Conservation (phyloP, 1,140 invertebrate genomes). For the Gonatopus flavifemur region DNA sequence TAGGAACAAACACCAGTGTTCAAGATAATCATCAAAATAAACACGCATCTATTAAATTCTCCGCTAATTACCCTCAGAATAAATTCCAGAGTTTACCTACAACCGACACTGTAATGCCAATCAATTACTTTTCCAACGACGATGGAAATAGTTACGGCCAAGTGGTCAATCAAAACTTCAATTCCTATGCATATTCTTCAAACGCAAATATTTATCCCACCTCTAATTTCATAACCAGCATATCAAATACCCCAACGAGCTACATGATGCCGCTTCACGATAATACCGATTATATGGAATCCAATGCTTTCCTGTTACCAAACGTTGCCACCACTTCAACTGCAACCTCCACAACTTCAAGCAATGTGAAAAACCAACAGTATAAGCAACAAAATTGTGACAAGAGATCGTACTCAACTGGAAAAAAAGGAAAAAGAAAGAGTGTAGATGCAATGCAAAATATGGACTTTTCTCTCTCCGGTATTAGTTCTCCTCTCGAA, state of each 20-base stretch:
- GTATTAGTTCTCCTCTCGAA: slow-evolving; percentile 47
- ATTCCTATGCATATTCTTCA: slow-evolving; percentile 52
- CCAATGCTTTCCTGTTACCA: slow-evolving; percentile 48
- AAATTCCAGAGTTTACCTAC: slow-evolving; percentile 46
- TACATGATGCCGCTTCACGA: slow-evolving; percentile 57
- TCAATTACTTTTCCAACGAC: slow-evolving; percentile 54
- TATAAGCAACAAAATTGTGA: slow-evolving; percentile 40
- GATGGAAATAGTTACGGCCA: slow-evolving; percentile 50
- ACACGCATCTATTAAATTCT: slow-evolving; percentile 46
- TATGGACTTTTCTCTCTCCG: slow-evolving; percentile 47
- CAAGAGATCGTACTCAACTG: slow-evolving; percentile 38
- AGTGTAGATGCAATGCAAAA: slow-evolving; percentile 41
- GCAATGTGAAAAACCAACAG: slow-evolving; percentile 44
- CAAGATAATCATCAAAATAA: slow-evolving; percentile 49
- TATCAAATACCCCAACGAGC: slow-evolving; percentile 50
- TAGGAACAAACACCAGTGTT: slow-evolving; percentile 51
- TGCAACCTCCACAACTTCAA: slow-evolving; percentile 30
- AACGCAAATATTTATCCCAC: slow-evolving; percentile 56
- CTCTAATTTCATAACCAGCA: slow-evolving; percentile 52
- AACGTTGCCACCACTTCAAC: slow-evolving; percentile 31
- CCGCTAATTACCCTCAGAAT: slow-evolving; percentile 49
- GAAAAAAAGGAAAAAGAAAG: slow-evolving; percentile 53
- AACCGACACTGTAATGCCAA: slow-evolving; percentile 46
- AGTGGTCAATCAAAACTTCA: slow-evolving; percentile 56
- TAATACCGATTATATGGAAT: slow-evolving; percentile 51